phyloP scores from a whole-genome alignment of 2,888 invertebrate species.

The Agonopterix subpropinquella region DNA sequence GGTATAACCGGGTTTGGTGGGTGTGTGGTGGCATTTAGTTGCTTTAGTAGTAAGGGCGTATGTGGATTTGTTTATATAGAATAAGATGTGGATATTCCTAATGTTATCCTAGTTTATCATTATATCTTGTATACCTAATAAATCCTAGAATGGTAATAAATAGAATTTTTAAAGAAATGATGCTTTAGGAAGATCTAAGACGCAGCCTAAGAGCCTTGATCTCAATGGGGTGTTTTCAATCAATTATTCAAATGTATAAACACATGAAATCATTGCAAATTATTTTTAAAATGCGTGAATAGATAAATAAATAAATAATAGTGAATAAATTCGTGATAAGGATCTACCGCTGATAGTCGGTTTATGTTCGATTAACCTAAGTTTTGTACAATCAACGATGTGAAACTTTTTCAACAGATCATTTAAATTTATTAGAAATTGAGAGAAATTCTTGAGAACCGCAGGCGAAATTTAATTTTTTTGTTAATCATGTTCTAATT shows the following conservation, averaged over 20 bases:
- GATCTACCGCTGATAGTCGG: conserved; percentile 11
- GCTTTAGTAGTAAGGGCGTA: conserved; percentile 61
- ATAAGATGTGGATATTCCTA: conserved; percentile 72
- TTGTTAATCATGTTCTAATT: conserved; percentile 34
- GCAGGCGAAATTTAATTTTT: conserved; percentile 50
- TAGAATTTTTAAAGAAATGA: conserved; percentile 47
- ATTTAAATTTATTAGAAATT: not conserved
- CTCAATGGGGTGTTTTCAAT: conserved; percentile 57
- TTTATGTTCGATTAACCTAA: conserved; percentile 11
- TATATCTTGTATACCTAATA: conserved; percentile 65
- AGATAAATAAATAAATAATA: too few relatives aligned
- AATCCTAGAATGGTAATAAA: conserved; percentile 47
- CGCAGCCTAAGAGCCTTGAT: conserved; percentile 59
- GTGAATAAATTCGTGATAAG: conserved; percentile 31
- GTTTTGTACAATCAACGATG: conserved; percentile 5
- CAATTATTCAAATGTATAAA: conserved; percentile 34
- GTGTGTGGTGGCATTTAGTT: conserved; percentile 62
- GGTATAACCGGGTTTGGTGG: conserved; percentile 52
- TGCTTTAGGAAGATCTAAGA: conserved; percentile 48
- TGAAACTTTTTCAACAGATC: not conserved
- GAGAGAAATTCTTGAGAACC: conserved; percentile 22
- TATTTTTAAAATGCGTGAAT: conserved; percentile 28
- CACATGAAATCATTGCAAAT: conserved; percentile 31
- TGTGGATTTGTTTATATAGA: conserved; percentile 71
- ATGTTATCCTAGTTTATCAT: conserved; percentile 61